phyloP scores from a whole-genome alignment of 2,113 vertebrate species.

The Forbesichthys papilliferus region DNA sequence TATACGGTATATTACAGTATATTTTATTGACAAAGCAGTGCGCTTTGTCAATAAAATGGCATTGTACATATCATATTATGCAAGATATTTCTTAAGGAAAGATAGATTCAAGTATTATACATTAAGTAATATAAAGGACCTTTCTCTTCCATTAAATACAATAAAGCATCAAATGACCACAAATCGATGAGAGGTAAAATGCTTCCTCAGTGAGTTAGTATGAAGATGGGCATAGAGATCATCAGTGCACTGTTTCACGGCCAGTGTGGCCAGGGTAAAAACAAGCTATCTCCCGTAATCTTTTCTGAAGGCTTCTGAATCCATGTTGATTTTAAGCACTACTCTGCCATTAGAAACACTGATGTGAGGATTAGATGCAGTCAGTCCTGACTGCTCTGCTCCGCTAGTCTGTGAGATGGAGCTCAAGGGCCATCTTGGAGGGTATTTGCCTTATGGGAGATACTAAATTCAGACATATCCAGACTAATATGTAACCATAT shows the following conservation, averaged over 20 bases:
- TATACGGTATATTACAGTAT: too few relatives aligned
- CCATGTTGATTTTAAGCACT: conserved; percentile 33
- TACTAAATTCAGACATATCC: too few relatives aligned
- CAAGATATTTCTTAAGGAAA: too few relatives aligned
- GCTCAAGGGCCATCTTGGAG: conserved; percentile 17
- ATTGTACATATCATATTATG: background rate
- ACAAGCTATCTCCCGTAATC: conserved; percentile 40
- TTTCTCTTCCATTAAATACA: conserved; percentile 39
- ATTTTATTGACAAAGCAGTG: too few relatives aligned
- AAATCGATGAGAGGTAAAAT: conserved; percentile 27
- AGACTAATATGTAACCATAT: background rate
- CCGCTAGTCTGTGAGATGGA: conserved; percentile 20
- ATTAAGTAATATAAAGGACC: background rate
- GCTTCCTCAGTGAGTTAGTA: conserved; percentile 29
- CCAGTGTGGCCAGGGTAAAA: conserved; percentile 32
- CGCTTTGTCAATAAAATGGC: background rate
- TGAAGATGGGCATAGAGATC: conserved; percentile 30
- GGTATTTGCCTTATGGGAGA: background rate
- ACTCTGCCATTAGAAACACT: conserved; percentile 11
- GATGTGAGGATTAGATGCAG: conserved; percentile 28
- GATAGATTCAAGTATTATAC: background rate
- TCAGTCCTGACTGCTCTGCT: conserved; percentile 14
- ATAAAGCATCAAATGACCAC: conserved; percentile 55
- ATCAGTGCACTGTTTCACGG: conserved; percentile 31
- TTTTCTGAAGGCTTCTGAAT: conserved; percentile 47